Evolutionary conservation across 1,140 invertebrate genomes (phyloP), one percentile per base, ranked within the genome.

Genomic region (Zaprionus africanus): DNA sequence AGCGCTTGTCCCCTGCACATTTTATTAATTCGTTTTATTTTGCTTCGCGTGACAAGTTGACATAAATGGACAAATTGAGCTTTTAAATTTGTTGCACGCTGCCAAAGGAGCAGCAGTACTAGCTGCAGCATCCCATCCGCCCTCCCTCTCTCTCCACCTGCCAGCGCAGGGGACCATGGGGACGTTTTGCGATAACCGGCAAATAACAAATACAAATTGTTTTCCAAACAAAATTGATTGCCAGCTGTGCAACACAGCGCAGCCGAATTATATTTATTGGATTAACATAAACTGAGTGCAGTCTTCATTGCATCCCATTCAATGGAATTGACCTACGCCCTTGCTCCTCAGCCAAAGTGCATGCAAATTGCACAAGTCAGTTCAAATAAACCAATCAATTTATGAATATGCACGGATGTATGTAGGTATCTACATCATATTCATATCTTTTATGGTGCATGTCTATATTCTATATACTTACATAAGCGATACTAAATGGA

Each of bases 1-100:
- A 13, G 57, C 76, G 31, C 78, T 67, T 67, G 67, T 56, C 34
- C 64, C 62, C 73, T 53, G 74, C 74, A 65, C 62, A 81, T 88
- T 90, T 90, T 90, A 90, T 90, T 90, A 90, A 90, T 90, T 90
- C 85, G 85, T 90, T 90, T 90, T 90, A 90, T 90, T 90, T 90
- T 85, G 70, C 76, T 82, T 90, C 81, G 81, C 85, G 86, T 90
- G 85, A 90, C 85, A 90, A 90, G 81, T 90, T 90, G 85, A 90
- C 85, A 90, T 90, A 90, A 90, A 90, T 88, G 81, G 85, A 90
- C 85, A 90, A 90, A 90, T 90, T 90, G 85, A 90, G 85, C 85
- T 90, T 90, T 90, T 90, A 90, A 90, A 90, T 90, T 90, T 88
- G 84, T 77, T 76, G 67, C 85, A 78, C 69, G 66, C 79, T 76